Base-by-base conservation (phyloP, 1,140 invertebrate genomes). In the Sarcophaga bullata region DNA sequence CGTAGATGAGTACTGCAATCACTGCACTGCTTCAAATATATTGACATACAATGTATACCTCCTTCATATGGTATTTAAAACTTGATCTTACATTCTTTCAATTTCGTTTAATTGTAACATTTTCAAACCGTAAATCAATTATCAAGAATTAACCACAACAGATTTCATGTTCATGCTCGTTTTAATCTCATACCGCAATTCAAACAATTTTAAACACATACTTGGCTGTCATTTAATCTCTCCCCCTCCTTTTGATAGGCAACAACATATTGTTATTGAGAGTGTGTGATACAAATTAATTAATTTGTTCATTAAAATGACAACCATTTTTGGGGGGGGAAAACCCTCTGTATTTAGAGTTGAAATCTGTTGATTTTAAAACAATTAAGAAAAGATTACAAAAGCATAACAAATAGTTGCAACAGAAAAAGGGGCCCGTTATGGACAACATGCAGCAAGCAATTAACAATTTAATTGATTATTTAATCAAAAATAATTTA, bases 271-370 rank as follows among this genome's bases (percentile, higher is more conserved):
- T 2, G 1, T 2, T 37, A 37, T 37, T 37, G 25, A 37, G 25
- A 37, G 25, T 37, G 25, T 37, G 25, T 37, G 25, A 37, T 37
- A 37, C 25, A 37, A 37, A 37, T 37, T 37, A 68, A 68, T 68
- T 68, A 68, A 68, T 68, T 68, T 19, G 19, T 68, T 68, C 17
- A 68, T 68, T 68, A 25, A 68, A 68, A 68, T 68, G 62, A 68
- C 62, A 68, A 68, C 62, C 17, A 68, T n/a, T 58, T 58, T 68
- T 68, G 62, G 62, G 62, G 62, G 25, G 25, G 25, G 7, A 68
- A 68, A 68, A 19, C 62, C 62, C 62, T 68, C 17, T 68, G 10
- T 19, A n/a, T 68, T 68, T 25, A 19, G 54, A 15, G 54, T 15
- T 1, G n/a, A 62, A 68, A 19, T 68, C 13, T 52, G 13, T 52